These are phyloP conservation scores for Lochmaea crataegi DNA, from an alignment of 2,888 invertebrate genomes.

Conservation along the genomic window DNA sequence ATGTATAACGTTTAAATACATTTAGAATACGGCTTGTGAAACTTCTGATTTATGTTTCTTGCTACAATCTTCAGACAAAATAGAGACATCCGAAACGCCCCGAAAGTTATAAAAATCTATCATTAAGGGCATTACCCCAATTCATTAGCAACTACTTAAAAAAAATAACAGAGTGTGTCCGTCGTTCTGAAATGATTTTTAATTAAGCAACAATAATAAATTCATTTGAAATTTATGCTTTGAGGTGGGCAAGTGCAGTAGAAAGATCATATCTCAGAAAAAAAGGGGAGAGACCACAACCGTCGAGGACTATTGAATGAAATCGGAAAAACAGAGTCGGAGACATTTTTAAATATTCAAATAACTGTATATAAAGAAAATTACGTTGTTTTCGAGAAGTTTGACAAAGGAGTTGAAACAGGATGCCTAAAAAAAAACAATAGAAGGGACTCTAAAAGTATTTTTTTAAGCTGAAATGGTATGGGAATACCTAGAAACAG, in stretches of 20 bases:
- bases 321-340: not conserved
- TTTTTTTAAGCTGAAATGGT: too few species aligned
- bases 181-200: constrained; percentile 43
- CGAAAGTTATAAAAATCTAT: constrained; percentile 20
- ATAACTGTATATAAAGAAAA: too few species aligned
- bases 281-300: constrained; percentile 4
- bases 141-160: constrained; percentile 44
- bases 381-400: too few species aligned
- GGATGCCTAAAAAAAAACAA: too few species aligned
- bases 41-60: not conserved
- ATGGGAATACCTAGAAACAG: too few species aligned
- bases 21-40: too few species aligned
- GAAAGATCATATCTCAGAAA: constrained; percentile 52
- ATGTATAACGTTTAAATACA: too few species aligned
- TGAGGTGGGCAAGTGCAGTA: constrained; percentile 51
- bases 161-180: constrained; percentile 33
- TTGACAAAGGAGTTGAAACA: too few species aligned
- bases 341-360: not conserved
- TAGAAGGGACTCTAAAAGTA: too few species aligned
- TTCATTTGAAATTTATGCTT: constrained; percentile 55
- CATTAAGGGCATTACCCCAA: constrained; percentile 36
- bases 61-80: not conserved
- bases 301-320: not conserved
- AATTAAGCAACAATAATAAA: constrained; percentile 50
- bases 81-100: constrained; percentile 35